Base-by-base conservation (phyloP, 2,888 invertebrate genomes). In the Phragmatobia fuliginosa region DNA sequence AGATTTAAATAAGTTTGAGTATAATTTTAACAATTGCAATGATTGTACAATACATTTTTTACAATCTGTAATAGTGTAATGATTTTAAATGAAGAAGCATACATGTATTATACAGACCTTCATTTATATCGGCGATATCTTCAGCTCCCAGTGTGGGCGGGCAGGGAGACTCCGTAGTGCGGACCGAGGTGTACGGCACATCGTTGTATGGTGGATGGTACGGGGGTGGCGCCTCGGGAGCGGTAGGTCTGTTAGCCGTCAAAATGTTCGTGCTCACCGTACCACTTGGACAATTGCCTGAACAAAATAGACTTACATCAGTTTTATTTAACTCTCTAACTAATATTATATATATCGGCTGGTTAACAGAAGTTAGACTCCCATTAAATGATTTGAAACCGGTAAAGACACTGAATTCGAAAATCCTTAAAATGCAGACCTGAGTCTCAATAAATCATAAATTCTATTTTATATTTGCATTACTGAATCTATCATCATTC, bases 151-250 rank as follows among this genome's bases (percentile, higher is more conserved):
- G 67, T 41, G 18, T 71, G 67, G 78, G 68, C 7, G 79, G 71
- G 38, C 79, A 80, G 25, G 76, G 78, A 2, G 82, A 73, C 32
- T 80, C 78, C 0, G 81, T 60, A 11, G 38, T 73, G n/a, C 83
- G 83, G 61, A 84, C 85, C 33, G 86, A 72, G 62, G 72, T 21
- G 59, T 70, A 81, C 63, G 86, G 84, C 11, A 62, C 31, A 49
- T 64, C 63, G 31, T 33, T 61, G 62, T 65, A 60, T 33, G 74
- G 84, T 80, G 49, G 86, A 80, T 68, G 87, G 85, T 92, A 92
- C 1, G 92, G 90, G 75, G 93, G 93, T 33, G 92, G 92, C n/a
- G 87, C 73, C n/a, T 82, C 90, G 11, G 91, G 90, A 59, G 90
- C 90, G 33, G 83, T 85, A 31, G 88, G 74, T 36, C 79, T 76